A percentile compares a stretch with the other conserved stretches of the same genome.
Evolutionary conservation across 37 sponge, comb jelly and placozoan species (phyloP).

Genomic region (Sycon ciliatum): DNA sequence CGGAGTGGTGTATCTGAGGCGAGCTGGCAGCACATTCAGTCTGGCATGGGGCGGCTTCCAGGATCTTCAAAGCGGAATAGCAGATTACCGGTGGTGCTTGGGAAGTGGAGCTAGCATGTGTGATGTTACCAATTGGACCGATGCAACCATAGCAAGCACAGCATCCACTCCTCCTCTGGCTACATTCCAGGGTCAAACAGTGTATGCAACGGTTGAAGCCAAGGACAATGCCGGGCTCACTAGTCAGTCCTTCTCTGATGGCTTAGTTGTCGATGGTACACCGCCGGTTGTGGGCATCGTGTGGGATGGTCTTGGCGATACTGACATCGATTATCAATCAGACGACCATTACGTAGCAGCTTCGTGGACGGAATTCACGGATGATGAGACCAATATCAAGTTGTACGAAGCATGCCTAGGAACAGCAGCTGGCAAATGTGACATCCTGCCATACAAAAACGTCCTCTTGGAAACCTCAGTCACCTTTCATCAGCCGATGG

Average conservation of each 20-base stretch:
- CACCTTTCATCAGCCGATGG: not conserved
- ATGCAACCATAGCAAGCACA: too few species aligned
- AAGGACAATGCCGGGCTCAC: not conserved
- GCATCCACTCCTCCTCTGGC: too few species aligned
- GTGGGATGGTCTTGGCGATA: not conserved
- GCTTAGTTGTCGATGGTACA: not conserved
- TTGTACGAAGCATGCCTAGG: not conserved
- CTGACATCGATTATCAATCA: not conserved
- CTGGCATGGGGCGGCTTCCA: slow-evolving; percentile 43
- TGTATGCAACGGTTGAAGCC: not conserved
- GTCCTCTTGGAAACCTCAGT: not conserved
- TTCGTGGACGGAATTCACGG: not conserved
- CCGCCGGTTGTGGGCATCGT: not conserved
- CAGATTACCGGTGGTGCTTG: too few species aligned
- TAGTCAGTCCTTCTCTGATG: not conserved
- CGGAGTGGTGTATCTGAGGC: slow-evolving; percentile 31
- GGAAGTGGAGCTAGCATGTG: not conserved
- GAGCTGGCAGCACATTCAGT: slow-evolving; percentile 46
- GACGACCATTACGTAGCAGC: not conserved
- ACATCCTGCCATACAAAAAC: not conserved
- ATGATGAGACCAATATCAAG: not conserved
- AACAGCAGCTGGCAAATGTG: not conserved
- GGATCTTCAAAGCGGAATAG: slow-evolving; percentile 53
- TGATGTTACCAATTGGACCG: too few species aligned
- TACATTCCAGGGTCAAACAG: not conserved